phyloP scores from a whole-genome alignment of 92 coral and sea anemone species.

The Porites lobata region DNA sequence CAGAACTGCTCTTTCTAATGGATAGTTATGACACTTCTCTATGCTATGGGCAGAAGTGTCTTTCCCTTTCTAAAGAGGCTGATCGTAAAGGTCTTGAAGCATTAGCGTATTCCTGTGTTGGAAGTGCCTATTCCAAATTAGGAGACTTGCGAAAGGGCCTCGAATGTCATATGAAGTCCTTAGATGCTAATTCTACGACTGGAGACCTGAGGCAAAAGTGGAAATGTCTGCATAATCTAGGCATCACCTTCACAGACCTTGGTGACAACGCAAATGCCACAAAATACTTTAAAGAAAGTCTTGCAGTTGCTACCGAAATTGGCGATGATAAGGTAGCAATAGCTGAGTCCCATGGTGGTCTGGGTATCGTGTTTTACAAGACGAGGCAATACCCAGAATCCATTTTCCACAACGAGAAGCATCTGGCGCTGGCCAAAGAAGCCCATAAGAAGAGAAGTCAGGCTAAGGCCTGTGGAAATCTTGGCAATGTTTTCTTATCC shows the following conservation, averaged over 20 bases:
- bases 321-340: conserved; percentile 18
- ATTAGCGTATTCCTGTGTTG: conserved; percentile 24
- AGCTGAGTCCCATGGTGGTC: conserved; percentile 35
- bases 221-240: conserved; percentile 24
- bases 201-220: conserved; percentile 29
- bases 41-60: conserved; percentile 18
- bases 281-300: conserved; percentile 16
- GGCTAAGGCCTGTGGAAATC: conserved; percentile 27
- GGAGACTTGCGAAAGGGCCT: conserved; percentile 29
- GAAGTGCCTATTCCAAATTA: conserved; percentile 31
- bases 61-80: conserved; percentile 13
- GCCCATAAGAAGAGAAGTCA: conserved; percentile 21
- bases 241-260: conserved; percentile 12
- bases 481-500: conserved; percentile 29
- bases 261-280: conserved; percentile 14
- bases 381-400: conserved; percentile 24
- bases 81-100: conserved; percentile 31
- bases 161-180: conserved; percentile 26
- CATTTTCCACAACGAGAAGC: conserved; percentile 35
- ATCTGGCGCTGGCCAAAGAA: conserved; percentile 23
- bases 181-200: conserved; percentile 27
- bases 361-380: conserved; percentile 20
- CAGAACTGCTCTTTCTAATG: conserved; percentile 4
- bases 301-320: conserved; percentile 5
- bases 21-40: conserved; percentile 21